phyloP scores from a whole-genome alignment of 2,113 vertebrate genomes.

The Trematomus loennbergii region DNA sequence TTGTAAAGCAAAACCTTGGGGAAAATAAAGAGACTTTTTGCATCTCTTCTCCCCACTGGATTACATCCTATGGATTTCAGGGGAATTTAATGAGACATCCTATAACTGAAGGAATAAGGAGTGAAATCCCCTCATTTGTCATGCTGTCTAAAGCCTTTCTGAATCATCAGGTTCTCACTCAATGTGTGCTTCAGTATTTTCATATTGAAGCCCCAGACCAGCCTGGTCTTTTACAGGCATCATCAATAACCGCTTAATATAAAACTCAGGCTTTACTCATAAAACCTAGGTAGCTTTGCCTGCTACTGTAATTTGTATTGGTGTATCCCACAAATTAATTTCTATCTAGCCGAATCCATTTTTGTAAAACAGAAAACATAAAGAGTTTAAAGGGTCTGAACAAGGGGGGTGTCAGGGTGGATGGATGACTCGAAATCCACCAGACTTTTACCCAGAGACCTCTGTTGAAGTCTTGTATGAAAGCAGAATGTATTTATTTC shows the following conservation, averaged over 20 bases:
- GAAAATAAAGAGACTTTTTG: constrained; percentile 23
- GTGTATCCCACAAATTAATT: no score
- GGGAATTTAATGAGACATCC: constrained; percentile 28
- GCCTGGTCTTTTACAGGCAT: not conserved
- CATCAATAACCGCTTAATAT: constrained; percentile 2
- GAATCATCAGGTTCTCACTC: constrained; percentile 25
- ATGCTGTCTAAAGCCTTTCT: constrained; percentile 39
- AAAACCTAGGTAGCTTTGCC: no score
- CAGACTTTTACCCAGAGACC: no score
- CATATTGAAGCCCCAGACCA: not conserved
- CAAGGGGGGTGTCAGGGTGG: no score
- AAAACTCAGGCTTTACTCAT: not conserved
- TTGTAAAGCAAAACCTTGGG: constrained; percentile 57
- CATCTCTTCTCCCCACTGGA: constrained; percentile 16
- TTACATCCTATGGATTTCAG: constrained; percentile 42
- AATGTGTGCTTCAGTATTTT: constrained; percentile 2
- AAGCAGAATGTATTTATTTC: no score
- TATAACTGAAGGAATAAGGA: constrained; percentile 36
- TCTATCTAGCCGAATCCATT: no score
- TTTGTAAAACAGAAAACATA: no score
- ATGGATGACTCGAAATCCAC: no score
- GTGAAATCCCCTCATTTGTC: constrained; percentile 49
- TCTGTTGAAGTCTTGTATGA: no score
- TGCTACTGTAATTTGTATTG: no score
- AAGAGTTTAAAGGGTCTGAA: no score